Evolutionary conservation across 2,888 invertebrate species (phyloP).

Genomic region (Meta bourneti): DNA sequence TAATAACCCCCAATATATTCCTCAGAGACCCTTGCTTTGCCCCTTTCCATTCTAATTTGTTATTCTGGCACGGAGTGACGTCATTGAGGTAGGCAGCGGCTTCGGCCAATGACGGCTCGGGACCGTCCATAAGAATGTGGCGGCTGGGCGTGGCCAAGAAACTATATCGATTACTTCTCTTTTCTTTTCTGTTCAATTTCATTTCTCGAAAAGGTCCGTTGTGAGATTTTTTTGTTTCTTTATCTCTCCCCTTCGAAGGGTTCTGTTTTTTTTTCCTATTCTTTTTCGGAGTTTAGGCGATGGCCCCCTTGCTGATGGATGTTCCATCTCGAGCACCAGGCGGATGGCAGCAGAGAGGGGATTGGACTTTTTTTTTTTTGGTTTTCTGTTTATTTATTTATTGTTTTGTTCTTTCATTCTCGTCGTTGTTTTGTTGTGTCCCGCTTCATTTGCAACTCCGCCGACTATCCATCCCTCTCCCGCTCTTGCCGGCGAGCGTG

Average conservation of each 20-base stretch:
- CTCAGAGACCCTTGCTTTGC: constrained; percentile 65
- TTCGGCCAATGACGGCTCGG: constrained; percentile 62
- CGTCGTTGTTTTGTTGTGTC: constrained; percentile 61
- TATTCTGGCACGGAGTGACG: constrained; percentile 72
- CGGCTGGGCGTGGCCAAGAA: constrained; percentile 68
- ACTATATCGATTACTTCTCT: constrained; percentile 71
- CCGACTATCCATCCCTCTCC: constrained; percentile 9
- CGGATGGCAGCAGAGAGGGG: background rate
- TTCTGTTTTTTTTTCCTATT: background rate
- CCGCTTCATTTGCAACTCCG: constrained; percentile 69
- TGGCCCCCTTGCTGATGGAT: constrained; percentile 71
- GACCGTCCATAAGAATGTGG: constrained; percentile 72
- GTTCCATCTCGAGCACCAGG: constrained; percentile 42
- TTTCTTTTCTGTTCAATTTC: constrained; percentile 74
- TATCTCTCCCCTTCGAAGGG: background rate
- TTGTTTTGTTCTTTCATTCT: constrained; percentile 39
- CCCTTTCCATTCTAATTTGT: constrained; percentile 72
- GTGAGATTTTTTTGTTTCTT: constrained; percentile 27
- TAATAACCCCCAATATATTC: constrained; percentile 76
- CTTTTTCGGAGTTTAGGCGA: constrained; percentile 44
- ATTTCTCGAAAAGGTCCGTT: constrained; percentile 60
- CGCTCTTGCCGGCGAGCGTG: background rate
- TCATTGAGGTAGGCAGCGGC: constrained; percentile 72
- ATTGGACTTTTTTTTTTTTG: constrained; percentile 32
- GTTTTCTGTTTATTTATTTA: constrained; percentile 13